Evolutionary conservation across 2,888 invertebrate species (phyloP).

Genomic region (Acanthosepion pharaonis): DNA sequence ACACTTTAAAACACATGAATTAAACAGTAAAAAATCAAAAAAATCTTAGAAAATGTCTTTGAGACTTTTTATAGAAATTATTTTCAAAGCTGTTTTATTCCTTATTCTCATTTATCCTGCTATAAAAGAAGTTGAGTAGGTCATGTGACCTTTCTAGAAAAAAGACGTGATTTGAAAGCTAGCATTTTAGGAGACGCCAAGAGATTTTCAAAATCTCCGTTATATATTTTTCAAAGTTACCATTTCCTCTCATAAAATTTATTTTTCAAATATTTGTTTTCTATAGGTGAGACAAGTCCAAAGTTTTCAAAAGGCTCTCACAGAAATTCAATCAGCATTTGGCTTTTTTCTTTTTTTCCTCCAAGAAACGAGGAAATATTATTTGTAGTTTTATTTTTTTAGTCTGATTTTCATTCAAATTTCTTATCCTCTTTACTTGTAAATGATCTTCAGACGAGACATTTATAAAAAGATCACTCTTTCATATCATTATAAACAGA

Average conservation of each 20-base stretch:
- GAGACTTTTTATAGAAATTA: background rate
- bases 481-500: background rate
- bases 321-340: background rate
- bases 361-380: background rate
- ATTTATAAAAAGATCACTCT: background rate
- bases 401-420: background rate
- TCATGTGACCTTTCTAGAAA: background rate
- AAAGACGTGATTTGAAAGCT: background rate
- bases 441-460: background rate
- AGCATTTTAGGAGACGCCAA: background rate
- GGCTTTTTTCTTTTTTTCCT: background rate
- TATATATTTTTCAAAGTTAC: background rate
- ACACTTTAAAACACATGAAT: background rate
- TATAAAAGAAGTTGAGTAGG: background rate
- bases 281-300: background rate
- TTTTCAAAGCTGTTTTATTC: background rate
- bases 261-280: background rate
- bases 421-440: background rate
- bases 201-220: background rate
- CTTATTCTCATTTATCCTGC: background rate
- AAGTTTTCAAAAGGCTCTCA: background rate
- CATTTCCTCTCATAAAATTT: background rate
- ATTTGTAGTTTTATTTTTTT: background rate
- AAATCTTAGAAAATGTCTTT: too few species aligned
- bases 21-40: background rate